Percentiles rank a stretch among this genome's conserved stretches.
Conservation (phyloP, 1,140 invertebrate genomes). For the Eriocheir sinensis region DNA sequence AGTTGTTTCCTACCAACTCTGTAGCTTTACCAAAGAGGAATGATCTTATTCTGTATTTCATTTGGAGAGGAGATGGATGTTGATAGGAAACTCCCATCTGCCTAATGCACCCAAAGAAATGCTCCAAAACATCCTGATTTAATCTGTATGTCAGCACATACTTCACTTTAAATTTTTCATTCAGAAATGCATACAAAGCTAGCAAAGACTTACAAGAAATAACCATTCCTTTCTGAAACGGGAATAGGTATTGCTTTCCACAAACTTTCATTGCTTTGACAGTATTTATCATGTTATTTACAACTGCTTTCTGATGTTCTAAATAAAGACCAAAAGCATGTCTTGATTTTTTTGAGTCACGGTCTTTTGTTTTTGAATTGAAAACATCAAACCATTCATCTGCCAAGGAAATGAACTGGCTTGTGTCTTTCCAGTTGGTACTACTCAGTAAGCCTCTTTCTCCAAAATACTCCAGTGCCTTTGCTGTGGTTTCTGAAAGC, state of each 20-base stretch:
- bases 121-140: neutral
- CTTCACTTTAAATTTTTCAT: neutral
- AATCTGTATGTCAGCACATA: slow-evolving; percentile 1
- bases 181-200: neutral
- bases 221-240: too few species aligned
- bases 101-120: neutral
- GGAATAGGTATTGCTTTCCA: neutral
- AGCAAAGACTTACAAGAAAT: slow-evolving; percentile 26
- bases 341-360: slow-evolving; percentile 24
- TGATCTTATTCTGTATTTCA: too few species aligned
- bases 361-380: neutral
- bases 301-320: neutral
- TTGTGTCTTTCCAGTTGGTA: neutral
- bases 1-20: too few species aligned
- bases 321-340: neutral
- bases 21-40: too few species aligned
- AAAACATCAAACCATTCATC: slow-evolving; percentile 30
- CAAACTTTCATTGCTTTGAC: neutral
- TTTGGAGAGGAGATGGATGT: too few species aligned
- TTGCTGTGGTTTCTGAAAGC: too few species aligned
- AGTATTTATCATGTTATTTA: slow-evolving; percentile 4
- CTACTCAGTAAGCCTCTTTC: neutral
- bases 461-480: slow-evolving; percentile 34
- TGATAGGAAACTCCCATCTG: too few species aligned
- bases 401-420: neutral